Conservation (phyloP, 2,113 vertebrate species). For the Microcebus ravelobensis region DNA sequence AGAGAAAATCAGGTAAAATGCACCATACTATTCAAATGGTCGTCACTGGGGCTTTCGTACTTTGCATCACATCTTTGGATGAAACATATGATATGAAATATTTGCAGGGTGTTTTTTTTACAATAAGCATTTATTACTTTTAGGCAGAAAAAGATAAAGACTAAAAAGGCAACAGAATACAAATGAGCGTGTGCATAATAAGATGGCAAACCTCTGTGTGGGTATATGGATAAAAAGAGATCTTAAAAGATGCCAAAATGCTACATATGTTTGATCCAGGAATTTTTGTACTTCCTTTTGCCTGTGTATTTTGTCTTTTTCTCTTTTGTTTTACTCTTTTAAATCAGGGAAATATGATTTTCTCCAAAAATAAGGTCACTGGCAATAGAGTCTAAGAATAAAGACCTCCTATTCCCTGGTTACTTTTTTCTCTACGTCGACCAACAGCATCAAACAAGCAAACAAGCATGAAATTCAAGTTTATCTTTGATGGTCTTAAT, state of each 20-base stretch:
- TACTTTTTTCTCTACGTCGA: neutral
- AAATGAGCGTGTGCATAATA: neutral
- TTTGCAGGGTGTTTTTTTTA: neutral
- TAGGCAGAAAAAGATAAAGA: neutral
- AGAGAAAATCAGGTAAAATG: neutral
- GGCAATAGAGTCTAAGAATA: neutral
- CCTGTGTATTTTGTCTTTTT: neutral
- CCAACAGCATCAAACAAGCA: neutral
- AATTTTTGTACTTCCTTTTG: neutral
- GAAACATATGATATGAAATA: neutral
- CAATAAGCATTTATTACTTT: neutral
- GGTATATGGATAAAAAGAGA: neutral
- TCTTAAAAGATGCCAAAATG: neutral
- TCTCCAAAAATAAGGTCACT: neutral
- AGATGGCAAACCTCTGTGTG: neutral
- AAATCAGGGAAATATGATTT: neutral
- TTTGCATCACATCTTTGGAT: neutral
- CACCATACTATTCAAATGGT: neutral
- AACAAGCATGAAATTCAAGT: neutral
- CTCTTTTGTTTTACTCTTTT: neutral
- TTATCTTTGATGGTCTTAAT: neutral
- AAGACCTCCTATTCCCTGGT: neutral
- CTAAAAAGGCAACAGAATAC: neutral
- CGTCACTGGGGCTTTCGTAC: neutral
- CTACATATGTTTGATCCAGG: neutral